These are phyloP conservation scores for Zaprionus tsacasi DNA, from an alignment of 1,140 invertebrate genomes.

Conservation along the genomic window DNA sequence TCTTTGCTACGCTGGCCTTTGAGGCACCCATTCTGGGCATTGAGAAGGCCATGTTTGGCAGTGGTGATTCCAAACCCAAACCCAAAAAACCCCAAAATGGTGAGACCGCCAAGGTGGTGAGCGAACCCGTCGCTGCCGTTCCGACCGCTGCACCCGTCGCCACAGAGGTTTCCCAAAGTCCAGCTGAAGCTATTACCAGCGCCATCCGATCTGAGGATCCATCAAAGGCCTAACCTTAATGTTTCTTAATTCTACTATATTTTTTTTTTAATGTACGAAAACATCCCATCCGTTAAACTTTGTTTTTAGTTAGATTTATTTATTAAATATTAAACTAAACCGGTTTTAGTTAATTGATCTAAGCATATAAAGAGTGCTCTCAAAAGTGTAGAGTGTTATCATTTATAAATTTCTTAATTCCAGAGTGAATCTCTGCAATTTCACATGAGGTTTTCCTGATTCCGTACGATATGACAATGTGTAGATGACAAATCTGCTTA, in stretches of 20 bases:
- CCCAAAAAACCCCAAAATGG: slow-evolving; percentile 61
- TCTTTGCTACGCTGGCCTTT: slow-evolving; percentile 79
- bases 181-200: slow-evolving; percentile 40
- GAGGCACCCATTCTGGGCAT: slow-evolving; percentile 79
- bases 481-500: neutral
- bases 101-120: slow-evolving; percentile 28
- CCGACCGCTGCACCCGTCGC: neutral
- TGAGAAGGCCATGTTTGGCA: slow-evolving; percentile 78
- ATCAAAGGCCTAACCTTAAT: slow-evolving; percentile 53
- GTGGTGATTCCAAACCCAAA: slow-evolving; percentile 42
- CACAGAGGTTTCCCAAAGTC: slow-evolving; percentile 1
- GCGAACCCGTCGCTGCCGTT: slow-evolving; percentile 2
- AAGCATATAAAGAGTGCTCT: slow-evolving; percentile 5
- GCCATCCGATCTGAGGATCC: slow-evolving; percentile 46
- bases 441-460: neutral
- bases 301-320: slow-evolving; percentile 8
- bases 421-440: neutral
- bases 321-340: slow-evolving; percentile 1
- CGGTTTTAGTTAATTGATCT: neutral
- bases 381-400: neutral
- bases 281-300: neutral
- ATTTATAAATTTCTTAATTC: neutral
- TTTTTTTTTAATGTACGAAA: neutral
- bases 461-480: slow-evolving; percentile 3
- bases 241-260: neutral